Percentiles rank a stretch among this genome's conserved stretches.
Conservation (phyloP, 2,797 vertebrate species). For the Myripristis jacobus region DNA sequence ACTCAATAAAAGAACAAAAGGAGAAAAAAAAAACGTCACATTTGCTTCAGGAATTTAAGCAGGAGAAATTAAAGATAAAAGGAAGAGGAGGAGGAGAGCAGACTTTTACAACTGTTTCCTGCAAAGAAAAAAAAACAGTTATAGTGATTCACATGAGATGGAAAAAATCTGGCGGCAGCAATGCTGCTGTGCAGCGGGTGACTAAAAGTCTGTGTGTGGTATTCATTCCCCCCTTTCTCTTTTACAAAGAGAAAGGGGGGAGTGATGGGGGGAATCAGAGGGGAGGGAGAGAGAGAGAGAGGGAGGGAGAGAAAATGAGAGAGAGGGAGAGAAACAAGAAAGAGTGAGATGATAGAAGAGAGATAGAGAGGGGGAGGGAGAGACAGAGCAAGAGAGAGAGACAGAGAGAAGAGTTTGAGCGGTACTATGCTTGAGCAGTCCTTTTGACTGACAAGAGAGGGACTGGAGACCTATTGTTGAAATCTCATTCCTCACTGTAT, state of each 20-base stretch:
- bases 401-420: constrained; percentile 44
- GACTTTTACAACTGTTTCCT: constrained; percentile 56
- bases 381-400: constrained; percentile 48
- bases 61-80: constrained; percentile 47
- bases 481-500: constrained; percentile 76
- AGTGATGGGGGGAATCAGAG: constrained; percentile 54
- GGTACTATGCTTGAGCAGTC: constrained; percentile 83
- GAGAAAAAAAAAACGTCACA: constrained; percentile 20
- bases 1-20: constrained; percentile 5
- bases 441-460: constrained; percentile 76
- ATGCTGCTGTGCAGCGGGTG: constrained; percentile 62
- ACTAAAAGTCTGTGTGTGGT: constrained; percentile 84
- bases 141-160: constrained; percentile 71
- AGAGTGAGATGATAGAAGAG: constrained; percentile 46
- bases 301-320: constrained; percentile 17
- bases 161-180: constrained; percentile 76
- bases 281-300: constrained; percentile 30
- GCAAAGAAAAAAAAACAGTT: constrained; percentile 50
- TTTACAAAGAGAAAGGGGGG: constrained; percentile 43
- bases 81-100: constrained; percentile 26
- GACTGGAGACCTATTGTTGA: constrained; percentile 62
- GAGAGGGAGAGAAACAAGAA: constrained; percentile 20
- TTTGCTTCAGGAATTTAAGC: neutral
- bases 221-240: constrained; percentile 71
- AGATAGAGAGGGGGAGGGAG: constrained; percentile 57